A percentile compares a stretch with the other conserved stretches of the same genome.
Evolutionary conservation across 2,797 vertebrate genomes (phyloP).

Genomic region (Sebastes steindachneri): DNA sequence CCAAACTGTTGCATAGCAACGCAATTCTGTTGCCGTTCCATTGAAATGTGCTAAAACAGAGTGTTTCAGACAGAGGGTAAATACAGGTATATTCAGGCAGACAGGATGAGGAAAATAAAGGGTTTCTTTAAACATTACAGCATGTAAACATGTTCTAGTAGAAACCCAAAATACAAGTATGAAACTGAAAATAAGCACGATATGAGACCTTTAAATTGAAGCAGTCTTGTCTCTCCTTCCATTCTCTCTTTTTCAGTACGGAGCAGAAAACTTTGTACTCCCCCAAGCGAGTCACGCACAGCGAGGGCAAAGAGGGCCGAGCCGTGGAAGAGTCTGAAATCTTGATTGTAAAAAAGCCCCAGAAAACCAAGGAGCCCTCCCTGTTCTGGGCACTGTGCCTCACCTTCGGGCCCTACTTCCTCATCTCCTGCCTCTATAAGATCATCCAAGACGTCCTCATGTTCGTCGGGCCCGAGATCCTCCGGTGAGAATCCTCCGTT

Average conservation of each 20-base stretch:
- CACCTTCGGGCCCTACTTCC: slow-evolving; percentile 94
- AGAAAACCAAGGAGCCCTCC: slow-evolving; percentile 86
- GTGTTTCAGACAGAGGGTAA: too few species aligned
- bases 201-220: neutral
- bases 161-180: too few species aligned
- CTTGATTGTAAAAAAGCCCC: slow-evolving; percentile 82
- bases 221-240: neutral
- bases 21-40: too few species aligned
- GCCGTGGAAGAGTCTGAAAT: slow-evolving; percentile 90
- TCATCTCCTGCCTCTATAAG: slow-evolving; percentile 94
- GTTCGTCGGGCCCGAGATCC: slow-evolving; percentile 92
- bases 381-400: slow-evolving; percentile 91
- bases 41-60: too few species aligned
- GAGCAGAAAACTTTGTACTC: slow-evolving; percentile 81
- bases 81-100: too few species aligned
- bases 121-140: too few species aligned
- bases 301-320: slow-evolving; percentile 66
- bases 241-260: slow-evolving; percentile 53
- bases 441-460: slow-evolving; percentile 93
- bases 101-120: too few species aligned
- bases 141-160: too few species aligned
- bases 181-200: too few species aligned
- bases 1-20: too few species aligned
- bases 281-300: slow-evolving; percentile 69
- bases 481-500: slow-evolving; percentile 84